Evolutionary conservation across 2,888 invertebrate species (phyloP).

Genomic region (Acanthosepion esculentum): DNA sequence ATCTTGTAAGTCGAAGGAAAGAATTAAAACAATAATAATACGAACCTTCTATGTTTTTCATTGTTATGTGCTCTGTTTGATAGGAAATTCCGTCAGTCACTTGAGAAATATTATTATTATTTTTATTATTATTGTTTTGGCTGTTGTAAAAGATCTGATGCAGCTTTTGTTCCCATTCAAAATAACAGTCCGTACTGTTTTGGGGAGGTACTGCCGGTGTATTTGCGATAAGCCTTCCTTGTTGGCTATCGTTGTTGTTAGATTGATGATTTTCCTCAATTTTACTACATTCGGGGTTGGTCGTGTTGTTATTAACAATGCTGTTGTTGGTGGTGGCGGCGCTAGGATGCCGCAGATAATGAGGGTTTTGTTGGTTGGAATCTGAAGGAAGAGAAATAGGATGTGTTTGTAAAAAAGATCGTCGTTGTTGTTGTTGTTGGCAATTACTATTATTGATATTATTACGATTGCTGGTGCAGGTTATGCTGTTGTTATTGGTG

Average conservation of each 20-base stretch:
- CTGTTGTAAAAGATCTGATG: not conserved
- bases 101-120: not conserved
- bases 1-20: not conserved
- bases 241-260: conserved; percentile 40
- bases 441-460: not conserved
- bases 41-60: not conserved
- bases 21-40: not conserved
- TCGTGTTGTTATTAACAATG: not conserved
- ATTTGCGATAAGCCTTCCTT: not conserved
- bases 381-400: not conserved
- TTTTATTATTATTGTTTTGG: not conserved
- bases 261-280: not conserved
- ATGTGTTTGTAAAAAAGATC: not conserved
- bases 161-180: conserved; percentile 67
- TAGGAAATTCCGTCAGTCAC: not conserved
- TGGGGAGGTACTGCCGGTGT: conserved; percentile 59
- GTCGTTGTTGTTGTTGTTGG: not conserved
- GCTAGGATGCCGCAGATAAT: not conserved
- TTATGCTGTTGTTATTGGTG: not conserved
- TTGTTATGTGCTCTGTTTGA: not conserved
- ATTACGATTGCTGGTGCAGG: not conserved
- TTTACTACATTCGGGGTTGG: not conserved
- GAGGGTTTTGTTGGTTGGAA: conserved; percentile 49
- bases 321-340: not conserved
- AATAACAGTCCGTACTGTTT: conserved; percentile 64